Percentiles rank a stretch among this genome's conserved stretches.
Conservation (phyloP, 2,888 invertebrate species). For the Drosophila villosipedis region DNA sequence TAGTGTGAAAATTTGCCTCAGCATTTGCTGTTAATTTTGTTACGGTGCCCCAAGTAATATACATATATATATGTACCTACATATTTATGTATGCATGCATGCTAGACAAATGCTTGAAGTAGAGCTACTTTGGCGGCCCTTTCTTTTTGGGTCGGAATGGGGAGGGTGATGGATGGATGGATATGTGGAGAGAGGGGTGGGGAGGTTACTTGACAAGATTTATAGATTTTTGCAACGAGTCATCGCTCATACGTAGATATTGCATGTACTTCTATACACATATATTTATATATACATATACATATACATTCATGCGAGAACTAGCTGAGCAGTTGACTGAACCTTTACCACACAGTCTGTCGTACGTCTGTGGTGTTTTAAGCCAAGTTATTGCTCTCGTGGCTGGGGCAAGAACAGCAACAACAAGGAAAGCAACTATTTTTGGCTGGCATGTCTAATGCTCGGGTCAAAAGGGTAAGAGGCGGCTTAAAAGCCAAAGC, state of each 20-base stretch:
- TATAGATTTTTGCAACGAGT: constrained; percentile 67
- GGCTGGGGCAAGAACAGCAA: constrained; percentile 10
- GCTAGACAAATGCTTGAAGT: constrained; percentile 12
- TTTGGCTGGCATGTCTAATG: constrained; percentile 55
- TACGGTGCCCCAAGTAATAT: constrained; percentile 36
- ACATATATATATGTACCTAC: not conserved
- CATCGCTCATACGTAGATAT: constrained; percentile 54
- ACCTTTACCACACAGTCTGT: constrained; percentile 33
- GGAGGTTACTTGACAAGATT: constrained; percentile 58
- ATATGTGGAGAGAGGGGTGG: not conserved
- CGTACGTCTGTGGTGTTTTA: constrained; percentile 27
- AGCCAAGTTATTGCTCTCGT: constrained; percentile 41
- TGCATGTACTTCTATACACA: constrained; percentile 21
- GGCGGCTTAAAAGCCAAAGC: constrained; percentile 40
- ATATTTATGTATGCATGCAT: not conserved
- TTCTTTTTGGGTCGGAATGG: not conserved
- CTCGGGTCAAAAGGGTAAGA: constrained; percentile 51
- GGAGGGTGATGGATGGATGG: not conserved
- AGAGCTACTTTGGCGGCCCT: constrained; percentile 15
- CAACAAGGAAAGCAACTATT: constrained; percentile 35
- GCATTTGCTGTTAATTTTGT: constrained; percentile 67
- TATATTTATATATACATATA: constrained; percentile 1
- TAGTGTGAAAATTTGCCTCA: constrained; percentile 64
- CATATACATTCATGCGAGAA: constrained; percentile 16
- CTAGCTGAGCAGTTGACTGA: constrained; percentile 42